A percentile compares a stretch with the other conserved stretches of the same genome.
Evolutionary conservation across 2,888 invertebrate species (phyloP).

Genomic region (Luffia ferchaultella): DNA sequence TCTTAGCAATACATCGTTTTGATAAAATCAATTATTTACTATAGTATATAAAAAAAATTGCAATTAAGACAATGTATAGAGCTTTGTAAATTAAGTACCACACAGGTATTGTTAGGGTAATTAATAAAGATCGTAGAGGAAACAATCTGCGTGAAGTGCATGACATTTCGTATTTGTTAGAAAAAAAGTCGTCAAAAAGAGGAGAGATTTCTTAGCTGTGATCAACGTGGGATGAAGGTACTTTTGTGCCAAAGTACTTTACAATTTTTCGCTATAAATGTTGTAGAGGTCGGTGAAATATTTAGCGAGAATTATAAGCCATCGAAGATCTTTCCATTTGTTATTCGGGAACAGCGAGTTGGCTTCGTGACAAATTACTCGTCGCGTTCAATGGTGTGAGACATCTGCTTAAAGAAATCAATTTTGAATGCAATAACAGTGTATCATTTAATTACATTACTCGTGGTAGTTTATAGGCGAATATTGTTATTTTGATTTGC

Average conservation of each 20-base stretch:
- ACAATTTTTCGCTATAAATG: conserved; percentile 28
- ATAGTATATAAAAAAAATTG: conserved; percentile 36
- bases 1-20: conserved; percentile 19
- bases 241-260: conserved; percentile 46
- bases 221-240: conserved; percentile 33
- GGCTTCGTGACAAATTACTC: not conserved
- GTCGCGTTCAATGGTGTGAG: too few relatives aligned
- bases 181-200: conserved; percentile 35
- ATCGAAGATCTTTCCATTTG: too few relatives aligned
- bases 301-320: conserved; percentile 7
- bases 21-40: conserved; percentile 66
- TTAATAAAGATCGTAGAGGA: conserved; percentile 16
- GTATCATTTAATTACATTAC: not conserved
- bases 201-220: conserved; percentile 63
- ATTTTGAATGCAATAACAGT: not conserved
- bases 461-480: not conserved
- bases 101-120: conserved; percentile 57
- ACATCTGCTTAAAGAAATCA: not conserved
- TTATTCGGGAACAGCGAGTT: not conserved
- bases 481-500: conserved; percentile 58
- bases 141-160: not conserved
- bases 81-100: conserved; percentile 61
- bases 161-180: conserved; percentile 2
- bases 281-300: conserved; percentile 3
- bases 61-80: conserved; percentile 64